Evolutionary conservation across 2,113 vertebrate genomes (phyloP).

Genomic region (Anguilla japonica): DNA sequence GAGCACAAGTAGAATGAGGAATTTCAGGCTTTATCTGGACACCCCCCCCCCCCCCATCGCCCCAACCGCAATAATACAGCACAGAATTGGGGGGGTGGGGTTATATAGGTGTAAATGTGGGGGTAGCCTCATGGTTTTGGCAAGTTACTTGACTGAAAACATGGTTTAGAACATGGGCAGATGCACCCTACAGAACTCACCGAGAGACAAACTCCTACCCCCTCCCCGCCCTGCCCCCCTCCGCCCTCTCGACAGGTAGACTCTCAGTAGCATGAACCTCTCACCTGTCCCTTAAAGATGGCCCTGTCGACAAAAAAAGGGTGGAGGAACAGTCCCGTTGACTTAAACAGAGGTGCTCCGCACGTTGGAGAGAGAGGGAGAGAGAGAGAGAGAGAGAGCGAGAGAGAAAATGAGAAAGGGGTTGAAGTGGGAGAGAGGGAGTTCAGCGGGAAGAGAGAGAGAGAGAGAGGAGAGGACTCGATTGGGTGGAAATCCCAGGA

Average conservation of each 20-base stretch:
- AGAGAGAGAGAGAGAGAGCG: not conserved
- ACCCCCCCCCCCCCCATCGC: not conserved
- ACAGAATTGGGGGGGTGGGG: not conserved
- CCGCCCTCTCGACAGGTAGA: not conserved
- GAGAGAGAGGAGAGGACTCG: not conserved
- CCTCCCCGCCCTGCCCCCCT: too few relatives aligned
- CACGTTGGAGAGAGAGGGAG: not conserved
- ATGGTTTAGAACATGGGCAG: not conserved
- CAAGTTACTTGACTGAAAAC: not conserved
- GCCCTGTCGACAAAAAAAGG: not conserved
- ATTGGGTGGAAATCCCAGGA: not conserved
- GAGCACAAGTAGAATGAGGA: not conserved
- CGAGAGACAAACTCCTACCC: not conserved
- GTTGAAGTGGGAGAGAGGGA: conserved; percentile 41
- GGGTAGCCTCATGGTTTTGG: not conserved
- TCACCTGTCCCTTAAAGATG: not conserved
- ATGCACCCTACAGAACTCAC: not conserved
- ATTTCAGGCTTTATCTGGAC: not conserved
- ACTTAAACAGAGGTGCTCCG: not conserved
- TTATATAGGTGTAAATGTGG: not conserved
- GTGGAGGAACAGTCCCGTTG: not conserved
- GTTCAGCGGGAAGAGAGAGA: conserved; percentile 39
- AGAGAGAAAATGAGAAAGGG: conserved; percentile 23
- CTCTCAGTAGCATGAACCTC: too few relatives aligned
- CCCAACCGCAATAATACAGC: not conserved